Base-by-base conservation (phyloP, 2,797 vertebrate genomes). In the Falco naumanni region DNA sequence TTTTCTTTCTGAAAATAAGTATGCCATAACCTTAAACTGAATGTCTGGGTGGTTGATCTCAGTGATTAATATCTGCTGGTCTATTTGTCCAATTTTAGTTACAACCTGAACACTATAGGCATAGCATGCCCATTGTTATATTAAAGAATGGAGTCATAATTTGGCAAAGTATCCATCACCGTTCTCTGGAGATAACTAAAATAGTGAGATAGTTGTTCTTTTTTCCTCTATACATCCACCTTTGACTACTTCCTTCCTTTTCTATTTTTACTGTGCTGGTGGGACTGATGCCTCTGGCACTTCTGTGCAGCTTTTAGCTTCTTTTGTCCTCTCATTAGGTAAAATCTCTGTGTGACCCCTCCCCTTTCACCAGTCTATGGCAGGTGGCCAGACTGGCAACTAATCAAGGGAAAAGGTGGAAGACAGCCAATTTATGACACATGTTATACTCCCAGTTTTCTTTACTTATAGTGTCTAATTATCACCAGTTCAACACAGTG, bases 401-500 rank as follows among this genome's bases (percentile, higher is more conserved):
- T 72, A 93, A 89, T 92, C 51, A 90, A 70, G 65, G 43, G 26
- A 6, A 95, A 66, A 92, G 56, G 39, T 80, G 51, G 57, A 85
- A 85, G 31, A 47, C 45, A 60, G 51, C 34, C 61, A 33, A 28
- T 24, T 79, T 87, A 89, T 87, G 71, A 76, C 75, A 81, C 28
- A 57, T 54, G 21, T 47, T 69, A 70, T 81, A 91, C 22, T 96
- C 43, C 86, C 48, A 51, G 34, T 87, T 95, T 63, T 83, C 86
- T 85, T 69, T 76, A 31, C 57, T 80, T 59, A 65, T 53, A 75
- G 74, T 65, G 97, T 88, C 66, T 90, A 87, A 51, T 84, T 95
- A 88, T 87, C 48, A 71, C n/a, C 34, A 84, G 34, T 89, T 85
- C 65, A 95, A 77, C 51, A 85, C 53, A 87, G 9, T 93, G 48